Conservation (phyloP, 2,113 vertebrate species). For the Patagioenas fasciata region DNA sequence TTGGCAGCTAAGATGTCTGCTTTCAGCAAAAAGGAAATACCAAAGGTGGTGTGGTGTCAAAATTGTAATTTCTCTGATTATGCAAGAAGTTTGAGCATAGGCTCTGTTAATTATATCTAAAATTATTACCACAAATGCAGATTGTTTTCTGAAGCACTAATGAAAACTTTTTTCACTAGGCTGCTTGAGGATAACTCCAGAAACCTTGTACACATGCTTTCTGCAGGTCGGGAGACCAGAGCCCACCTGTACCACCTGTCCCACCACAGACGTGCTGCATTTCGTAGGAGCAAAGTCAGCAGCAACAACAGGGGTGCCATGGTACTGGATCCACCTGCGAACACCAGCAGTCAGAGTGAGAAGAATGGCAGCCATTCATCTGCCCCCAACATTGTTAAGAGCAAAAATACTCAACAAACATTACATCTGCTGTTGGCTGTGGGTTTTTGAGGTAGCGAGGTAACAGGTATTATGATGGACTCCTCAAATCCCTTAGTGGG, state of each 20-base stretch:
- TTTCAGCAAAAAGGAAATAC: background rate
- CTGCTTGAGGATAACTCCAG: background rate
- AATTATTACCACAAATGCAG: accelerated
- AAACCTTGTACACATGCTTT: accelerated
- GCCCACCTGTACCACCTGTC: background rate
- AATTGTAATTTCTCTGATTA: background rate
- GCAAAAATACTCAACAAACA: background rate
- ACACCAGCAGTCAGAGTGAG: background rate
- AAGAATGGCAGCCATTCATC: background rate
- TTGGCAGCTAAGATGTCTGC: background rate
- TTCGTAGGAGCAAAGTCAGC: background rate
- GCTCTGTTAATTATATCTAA: background rate
- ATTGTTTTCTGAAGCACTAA: background rate
- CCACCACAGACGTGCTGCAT: background rate
- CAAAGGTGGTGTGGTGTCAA: background rate
- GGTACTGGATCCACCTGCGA: accelerated
- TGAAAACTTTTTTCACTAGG: background rate
- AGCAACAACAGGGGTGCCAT: background rate
- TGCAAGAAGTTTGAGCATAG: background rate
- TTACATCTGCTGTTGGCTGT: background rate
- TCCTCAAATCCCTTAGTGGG: background rate
- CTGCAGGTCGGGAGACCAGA: background rate
- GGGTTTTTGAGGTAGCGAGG: accelerated
- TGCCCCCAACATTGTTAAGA: background rate
- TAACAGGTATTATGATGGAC: background rate